Conservation (phyloP, 2,797 vertebrate species). For the Falco biarmicus region DNA sequence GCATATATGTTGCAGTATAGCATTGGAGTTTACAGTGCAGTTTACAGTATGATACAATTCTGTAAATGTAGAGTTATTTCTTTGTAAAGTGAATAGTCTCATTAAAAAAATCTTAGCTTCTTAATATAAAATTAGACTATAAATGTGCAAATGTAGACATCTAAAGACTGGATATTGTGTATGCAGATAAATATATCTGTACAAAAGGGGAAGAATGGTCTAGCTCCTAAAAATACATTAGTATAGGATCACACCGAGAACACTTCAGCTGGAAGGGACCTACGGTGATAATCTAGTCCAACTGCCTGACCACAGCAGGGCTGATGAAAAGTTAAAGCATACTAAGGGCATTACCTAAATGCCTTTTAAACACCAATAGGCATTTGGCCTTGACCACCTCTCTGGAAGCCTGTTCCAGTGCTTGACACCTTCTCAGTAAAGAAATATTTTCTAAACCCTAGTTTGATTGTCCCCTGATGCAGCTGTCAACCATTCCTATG, state of each 20-base stretch:
- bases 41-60: not conserved
- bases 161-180: not conserved
- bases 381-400: not conserved
- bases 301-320: not conserved
- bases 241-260: not conserved
- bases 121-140: not conserved
- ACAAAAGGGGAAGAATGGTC: not conserved
- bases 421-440: not conserved
- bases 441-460: not conserved
- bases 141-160: not conserved
- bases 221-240: not conserved
- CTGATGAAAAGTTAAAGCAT: not conserved
- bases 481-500: not conserved
- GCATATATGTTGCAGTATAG: not conserved
- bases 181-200: not conserved
- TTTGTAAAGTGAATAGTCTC: not conserved
- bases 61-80: not conserved
- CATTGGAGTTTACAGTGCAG: not conserved
- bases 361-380: not conserved
- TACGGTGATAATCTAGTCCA: not conserved
- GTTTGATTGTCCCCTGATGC: not conserved
- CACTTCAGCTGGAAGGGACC: not conserved
- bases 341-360: not conserved
- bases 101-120: not conserved
- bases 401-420: not conserved